These are phyloP conservation scores for Stichopus chloronotus DNA, from an alignment of 35 echinoderm and acorn worm species.

Conservation along the genomic window DNA sequence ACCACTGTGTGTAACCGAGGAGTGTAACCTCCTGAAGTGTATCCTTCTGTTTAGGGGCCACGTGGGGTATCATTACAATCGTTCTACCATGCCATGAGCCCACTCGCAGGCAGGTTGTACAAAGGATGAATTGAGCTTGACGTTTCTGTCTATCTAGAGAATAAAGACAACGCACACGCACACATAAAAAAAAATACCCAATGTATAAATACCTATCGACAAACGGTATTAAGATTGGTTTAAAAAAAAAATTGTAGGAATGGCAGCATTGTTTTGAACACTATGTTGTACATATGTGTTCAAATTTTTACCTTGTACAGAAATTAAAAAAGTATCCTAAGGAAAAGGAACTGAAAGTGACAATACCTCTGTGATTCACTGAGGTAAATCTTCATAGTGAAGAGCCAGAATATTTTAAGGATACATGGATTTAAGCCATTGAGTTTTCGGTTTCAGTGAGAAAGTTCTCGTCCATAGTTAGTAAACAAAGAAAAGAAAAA, in stretches of 20 bases:
- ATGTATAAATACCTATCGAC: no score
- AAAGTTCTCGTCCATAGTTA: not conserved
- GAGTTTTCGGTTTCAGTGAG: not conserved
- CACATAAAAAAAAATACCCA: no score
- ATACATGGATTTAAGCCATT: not conserved
- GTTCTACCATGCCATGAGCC: no score
- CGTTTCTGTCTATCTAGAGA: no score
- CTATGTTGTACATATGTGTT: constrained; percentile 41
- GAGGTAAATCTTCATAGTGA: not conserved
- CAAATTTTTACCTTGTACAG: constrained; percentile 53
- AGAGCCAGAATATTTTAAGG: not conserved
- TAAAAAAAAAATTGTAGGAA: not conserved
- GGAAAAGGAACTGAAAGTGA: not conserved
- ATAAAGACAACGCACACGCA: no score
- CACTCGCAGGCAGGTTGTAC: no score
- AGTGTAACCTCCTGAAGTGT: no score
- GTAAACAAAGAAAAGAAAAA: no score
- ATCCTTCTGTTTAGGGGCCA: no score
- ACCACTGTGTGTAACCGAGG: no score
- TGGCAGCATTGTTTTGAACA: not conserved
- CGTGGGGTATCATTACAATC: no score
- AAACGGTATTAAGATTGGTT: not conserved
- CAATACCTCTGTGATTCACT: not conserved
- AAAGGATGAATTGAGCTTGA: no score
- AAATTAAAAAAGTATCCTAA: not conserved